Evolutionary conservation across 2,888 invertebrate species (phyloP).

Genomic region (Tricholauxania praeusta): DNA sequence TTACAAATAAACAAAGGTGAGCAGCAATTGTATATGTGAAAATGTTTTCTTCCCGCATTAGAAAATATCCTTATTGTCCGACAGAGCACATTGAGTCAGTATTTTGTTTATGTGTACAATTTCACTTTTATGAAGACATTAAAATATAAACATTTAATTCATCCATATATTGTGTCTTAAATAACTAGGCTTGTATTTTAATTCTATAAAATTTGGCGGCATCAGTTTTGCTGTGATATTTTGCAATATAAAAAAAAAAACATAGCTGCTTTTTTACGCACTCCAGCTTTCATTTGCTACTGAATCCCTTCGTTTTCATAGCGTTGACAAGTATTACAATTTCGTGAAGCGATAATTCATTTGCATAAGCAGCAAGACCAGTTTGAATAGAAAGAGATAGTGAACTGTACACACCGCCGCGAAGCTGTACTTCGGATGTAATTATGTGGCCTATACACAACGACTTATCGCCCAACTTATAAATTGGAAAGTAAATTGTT

Average conservation of each 20-base stretch:
- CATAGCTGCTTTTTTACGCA: background rate
- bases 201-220: slow-evolving; percentile 20
- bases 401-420: background rate
- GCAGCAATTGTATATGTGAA: too few relatives aligned
- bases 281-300: background rate
- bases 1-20: too few relatives aligned
- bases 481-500: too few relatives aligned
- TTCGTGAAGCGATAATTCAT: background rate
- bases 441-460: background rate
- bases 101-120: too few relatives aligned
- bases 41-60: too few relatives aligned
- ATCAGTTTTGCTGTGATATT: slow-evolving; percentile 1
- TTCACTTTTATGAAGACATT: too few relatives aligned
- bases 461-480: too few relatives aligned
- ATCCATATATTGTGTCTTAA: too few relatives aligned
- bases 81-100: too few relatives aligned
- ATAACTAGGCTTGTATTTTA: too few relatives aligned
- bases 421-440: slow-evolving; percentile 15
- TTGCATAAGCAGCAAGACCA: background rate
- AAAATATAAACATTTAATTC: too few relatives aligned
- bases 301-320: background rate
- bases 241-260: background rate
- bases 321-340: slow-evolving; percentile 4
- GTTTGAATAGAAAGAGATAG: background rate
- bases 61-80: too few relatives aligned